phyloP scores from a whole-genome alignment of 2,888 invertebrate species.

The Calliphora vomitoria region DNA sequence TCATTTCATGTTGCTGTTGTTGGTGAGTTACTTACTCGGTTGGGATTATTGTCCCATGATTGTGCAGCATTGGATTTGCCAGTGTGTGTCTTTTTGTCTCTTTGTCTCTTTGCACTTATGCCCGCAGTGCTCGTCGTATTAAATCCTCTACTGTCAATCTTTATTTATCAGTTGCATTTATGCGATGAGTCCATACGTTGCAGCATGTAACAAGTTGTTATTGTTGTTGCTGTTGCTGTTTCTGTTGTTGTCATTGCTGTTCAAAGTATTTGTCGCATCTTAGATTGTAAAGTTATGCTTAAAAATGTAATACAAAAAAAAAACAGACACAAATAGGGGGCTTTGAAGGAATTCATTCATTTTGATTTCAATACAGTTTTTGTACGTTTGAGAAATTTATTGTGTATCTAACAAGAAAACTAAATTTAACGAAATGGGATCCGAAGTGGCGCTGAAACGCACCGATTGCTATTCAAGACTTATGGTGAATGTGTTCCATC shows the following conservation, averaged over 20 bases:
- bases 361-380: too few species aligned
- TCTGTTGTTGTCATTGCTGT: constrained; percentile 51
- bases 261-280: constrained; percentile 67
- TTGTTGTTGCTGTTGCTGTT: constrained; percentile 54
- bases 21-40: constrained; percentile 24
- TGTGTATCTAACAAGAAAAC: too few species aligned
- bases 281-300: constrained; percentile 63
- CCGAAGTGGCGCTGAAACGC: too few species aligned
- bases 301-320: constrained; percentile 11
- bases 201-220: constrained; percentile 62
- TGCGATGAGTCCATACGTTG: constrained; percentile 44
- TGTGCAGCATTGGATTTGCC: constrained; percentile 19
- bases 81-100: constrained; percentile 32
- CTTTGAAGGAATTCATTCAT: neutral
- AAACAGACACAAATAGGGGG: neutral
- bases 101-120: constrained; percentile 16
- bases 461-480: too few species aligned
- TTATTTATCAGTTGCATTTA: constrained; percentile 69
- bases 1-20: constrained; percentile 20
- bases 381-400: too few species aligned
- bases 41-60: constrained; percentile 53
- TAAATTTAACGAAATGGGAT: too few species aligned
- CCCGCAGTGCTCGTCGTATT: constrained; percentile 52
- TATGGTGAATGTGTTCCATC: too few species aligned
- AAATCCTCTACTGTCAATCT: constrained; percentile 70